Evolutionary conservation across 2,113 vertebrate genomes (phyloP).

Genomic region (Dicrurus megarhynchus): DNA sequence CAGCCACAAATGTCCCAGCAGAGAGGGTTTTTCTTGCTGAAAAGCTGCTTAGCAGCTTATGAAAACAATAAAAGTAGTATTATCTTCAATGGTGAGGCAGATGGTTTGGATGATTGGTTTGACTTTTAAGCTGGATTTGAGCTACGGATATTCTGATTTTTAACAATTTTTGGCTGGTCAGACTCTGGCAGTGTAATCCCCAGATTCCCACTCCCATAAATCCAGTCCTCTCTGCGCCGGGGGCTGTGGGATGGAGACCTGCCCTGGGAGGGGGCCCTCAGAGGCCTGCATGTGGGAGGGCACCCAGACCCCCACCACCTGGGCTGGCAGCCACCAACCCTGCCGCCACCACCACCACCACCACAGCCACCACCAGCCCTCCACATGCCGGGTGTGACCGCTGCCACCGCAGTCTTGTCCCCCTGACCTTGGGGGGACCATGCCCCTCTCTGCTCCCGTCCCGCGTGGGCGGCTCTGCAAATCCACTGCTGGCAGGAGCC

Average conservation of each 20-base stretch:
- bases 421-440: not conserved
- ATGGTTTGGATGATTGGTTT: constrained; percentile 69
- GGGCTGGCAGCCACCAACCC: not conserved
- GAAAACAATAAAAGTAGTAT: constrained; percentile 69
- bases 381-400: rapidly evolving
- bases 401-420: not conserved
- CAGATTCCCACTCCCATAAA: not conserved
- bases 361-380: not conserved
- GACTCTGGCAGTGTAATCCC: not conserved
- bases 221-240: rapidly evolving
- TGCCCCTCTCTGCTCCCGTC: not conserved
- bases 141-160: constrained; percentile 60
- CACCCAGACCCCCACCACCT: not conserved
- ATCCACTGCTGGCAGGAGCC: not conserved
- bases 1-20: not conserved
- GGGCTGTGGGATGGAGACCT: not conserved
- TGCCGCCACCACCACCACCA: rapidly evolving
- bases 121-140: constrained; percentile 69
- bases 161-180: constrained; percentile 56
- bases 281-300: not conserved
- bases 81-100: constrained; percentile 44
- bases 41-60: constrained; percentile 67
- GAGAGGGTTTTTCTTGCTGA: constrained; percentile 27
- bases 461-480: not conserved
- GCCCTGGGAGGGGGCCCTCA: not conserved